Conservation (phyloP, 2,797 vertebrate species). For the Xenentodon cancila region DNA sequence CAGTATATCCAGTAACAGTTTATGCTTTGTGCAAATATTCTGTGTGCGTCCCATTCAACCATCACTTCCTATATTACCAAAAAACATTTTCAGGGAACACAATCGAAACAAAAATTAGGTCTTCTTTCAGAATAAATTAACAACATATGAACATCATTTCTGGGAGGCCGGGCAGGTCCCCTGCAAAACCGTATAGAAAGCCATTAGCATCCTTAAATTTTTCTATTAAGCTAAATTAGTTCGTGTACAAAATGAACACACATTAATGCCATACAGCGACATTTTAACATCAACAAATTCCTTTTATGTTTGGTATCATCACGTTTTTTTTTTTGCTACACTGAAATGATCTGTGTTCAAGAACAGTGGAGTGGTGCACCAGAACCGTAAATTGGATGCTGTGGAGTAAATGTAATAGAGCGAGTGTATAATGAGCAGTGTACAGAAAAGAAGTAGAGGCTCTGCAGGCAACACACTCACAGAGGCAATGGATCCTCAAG, state of each 20-base stretch:
- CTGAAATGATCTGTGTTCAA: constrained; percentile 33
- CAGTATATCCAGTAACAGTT: no score
- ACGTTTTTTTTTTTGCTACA: constrained; percentile 6
- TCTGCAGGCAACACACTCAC: constrained; percentile 60
- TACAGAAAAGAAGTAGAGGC: constrained; percentile 39
- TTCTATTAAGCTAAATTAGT: constrained; percentile 41
- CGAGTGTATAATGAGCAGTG: constrained; percentile 51
- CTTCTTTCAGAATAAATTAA: constrained; percentile 9
- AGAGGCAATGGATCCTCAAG: constrained; percentile 44
- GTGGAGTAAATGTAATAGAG: constrained; percentile 49
- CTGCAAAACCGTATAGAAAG: constrained; percentile 5
- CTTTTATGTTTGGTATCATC: constrained; percentile 29
- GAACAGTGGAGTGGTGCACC: constrained; percentile 22
- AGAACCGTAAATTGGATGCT: constrained; percentile 43
- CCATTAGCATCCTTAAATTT: constrained; percentile 13
- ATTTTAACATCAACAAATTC: constrained; percentile 22
- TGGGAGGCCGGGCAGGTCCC: not conserved
- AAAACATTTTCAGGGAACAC: not conserved
- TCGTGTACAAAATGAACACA: constrained; percentile 9
- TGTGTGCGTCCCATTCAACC: not conserved
- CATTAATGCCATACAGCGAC: constrained; percentile 17
- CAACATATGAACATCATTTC: not conserved
- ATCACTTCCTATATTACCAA: not conserved
- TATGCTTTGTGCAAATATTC: no score
- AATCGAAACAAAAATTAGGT: not conserved